A percentile compares a stretch with the other conserved stretches of the same genome.
Conservation (phyloP, 2,888 invertebrate genomes). For the Rhopalosiphum nymphaeae region DNA sequence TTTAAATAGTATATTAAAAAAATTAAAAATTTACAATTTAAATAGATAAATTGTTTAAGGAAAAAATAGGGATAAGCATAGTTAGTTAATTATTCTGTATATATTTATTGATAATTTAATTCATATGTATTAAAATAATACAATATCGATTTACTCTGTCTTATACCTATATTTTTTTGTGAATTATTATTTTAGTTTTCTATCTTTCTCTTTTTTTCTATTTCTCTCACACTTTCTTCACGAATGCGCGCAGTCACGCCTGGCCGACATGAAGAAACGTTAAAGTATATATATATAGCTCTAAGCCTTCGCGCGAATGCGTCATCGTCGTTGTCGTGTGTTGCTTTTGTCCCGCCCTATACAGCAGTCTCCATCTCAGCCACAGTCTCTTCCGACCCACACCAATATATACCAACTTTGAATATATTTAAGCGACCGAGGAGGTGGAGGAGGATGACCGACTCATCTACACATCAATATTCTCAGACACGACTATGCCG, state of each 20-base stretch:
- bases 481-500: neutral
- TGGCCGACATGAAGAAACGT: conserved; percentile 36
- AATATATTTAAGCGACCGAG: neutral
- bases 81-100: no score
- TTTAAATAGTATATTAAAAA: no score
- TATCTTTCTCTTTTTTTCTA: neutral
- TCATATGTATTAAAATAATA: conserved; percentile 17
- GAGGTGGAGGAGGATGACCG: neutral
- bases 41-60: no score
- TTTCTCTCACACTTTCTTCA: neutral
- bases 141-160: neutral
- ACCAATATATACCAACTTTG: neutral
- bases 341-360: neutral
- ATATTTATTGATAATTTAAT: neutral
- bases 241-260: conserved; percentile 46
- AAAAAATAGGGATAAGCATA: no score
- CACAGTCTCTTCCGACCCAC: neutral
- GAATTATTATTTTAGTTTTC: conserved; percentile 37
- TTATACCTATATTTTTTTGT: neutral
- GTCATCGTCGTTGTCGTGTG: conserved; percentile 25
- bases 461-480: neutral
- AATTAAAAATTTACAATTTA: no score
- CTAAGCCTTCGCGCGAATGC: neutral
- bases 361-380: neutral
- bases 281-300: neutral